phyloP scores from a whole-genome alignment of 2,888 invertebrate species.

The Nudaria mundana region DNA sequence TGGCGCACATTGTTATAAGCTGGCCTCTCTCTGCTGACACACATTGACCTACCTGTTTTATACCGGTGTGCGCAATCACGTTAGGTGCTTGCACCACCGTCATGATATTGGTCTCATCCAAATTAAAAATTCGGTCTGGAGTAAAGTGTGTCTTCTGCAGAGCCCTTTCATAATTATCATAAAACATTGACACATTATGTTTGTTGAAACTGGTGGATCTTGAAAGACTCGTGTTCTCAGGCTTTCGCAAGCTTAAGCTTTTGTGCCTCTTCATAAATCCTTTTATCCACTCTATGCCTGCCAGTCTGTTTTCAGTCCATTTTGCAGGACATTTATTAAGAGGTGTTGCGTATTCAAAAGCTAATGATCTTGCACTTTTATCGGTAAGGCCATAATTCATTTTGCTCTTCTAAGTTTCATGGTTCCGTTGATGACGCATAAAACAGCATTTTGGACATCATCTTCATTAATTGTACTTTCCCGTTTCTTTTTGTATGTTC shows the following conservation, averaged over 20 bases:
- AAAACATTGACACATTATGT: not conserved
- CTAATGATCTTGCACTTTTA: not conserved
- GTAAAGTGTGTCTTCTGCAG: not conserved
- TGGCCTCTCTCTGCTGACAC: slow-evolving; percentile 2
- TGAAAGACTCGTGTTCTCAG: not conserved
- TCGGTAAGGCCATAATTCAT: too few relatives aligned
- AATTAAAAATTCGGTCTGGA: slow-evolving; percentile 9
- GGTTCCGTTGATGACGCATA: too few relatives aligned
- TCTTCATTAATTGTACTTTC: not conserved
- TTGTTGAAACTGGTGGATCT: not conserved
- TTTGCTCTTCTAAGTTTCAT: too few relatives aligned
- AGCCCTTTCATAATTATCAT: not conserved
- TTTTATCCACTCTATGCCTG: not conserved
- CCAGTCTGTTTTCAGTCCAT: not conserved
- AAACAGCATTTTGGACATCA: not conserved
- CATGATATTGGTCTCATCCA: not conserved
- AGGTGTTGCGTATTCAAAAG: not conserved
- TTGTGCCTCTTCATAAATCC: not conserved
- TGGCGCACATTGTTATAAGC: slow-evolving; percentile 23
- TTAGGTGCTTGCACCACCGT: not conserved
- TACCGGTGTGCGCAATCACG: not conserved
- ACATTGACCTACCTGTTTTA: not conserved
- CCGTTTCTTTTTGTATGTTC: not conserved
- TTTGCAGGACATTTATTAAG: not conserved
- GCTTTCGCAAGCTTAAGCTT: not conserved